A percentile compares a stretch with the other conserved stretches of the same genome.
These are phyloP conservation scores for Marisa cornuarietis DNA, from an alignment of 1,140 invertebrate species.

Conservation along the genomic window DNA sequence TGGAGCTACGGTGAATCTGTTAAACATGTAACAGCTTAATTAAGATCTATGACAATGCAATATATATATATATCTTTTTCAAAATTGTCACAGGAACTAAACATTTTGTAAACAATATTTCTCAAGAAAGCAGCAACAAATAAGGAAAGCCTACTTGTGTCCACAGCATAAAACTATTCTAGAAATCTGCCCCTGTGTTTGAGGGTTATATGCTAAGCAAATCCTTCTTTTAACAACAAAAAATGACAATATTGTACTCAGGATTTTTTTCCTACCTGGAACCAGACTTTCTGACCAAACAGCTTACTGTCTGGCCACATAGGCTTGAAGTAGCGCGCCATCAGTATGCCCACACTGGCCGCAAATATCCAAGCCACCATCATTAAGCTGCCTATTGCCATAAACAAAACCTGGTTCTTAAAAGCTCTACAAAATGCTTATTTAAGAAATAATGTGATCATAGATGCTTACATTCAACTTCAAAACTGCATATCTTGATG, in stretches of 20 bases:
- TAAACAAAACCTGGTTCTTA: background rate
- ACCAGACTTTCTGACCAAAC: conserved; percentile 93
- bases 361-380: conserved; percentile 89
- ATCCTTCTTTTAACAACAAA: background rate
- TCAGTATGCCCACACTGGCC: conserved; percentile 85
- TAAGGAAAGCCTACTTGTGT: no score
- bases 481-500: background rate
- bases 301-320: conserved; percentile 83
- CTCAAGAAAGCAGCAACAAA: background rate
- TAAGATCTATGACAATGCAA: background rate
- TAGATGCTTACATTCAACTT: background rate
- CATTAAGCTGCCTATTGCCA: conserved; percentile 75
- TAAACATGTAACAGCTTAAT: conserved; percentile 13
- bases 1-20: conserved; percentile 54
- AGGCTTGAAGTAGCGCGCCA: conserved; percentile 90
- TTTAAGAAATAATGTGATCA: background rate
- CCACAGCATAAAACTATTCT: background rate
- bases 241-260: no score
- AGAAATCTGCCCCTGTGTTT: background rate
- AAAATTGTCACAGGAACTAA: background rate
- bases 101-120: no score
- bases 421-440: background rate
- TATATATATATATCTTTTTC: no score
- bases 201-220: background rate
- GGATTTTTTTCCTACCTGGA: conserved; percentile 66